Evolutionary conservation across 37 sponge, comb jelly and placozoan genomes (phyloP), one percentile per base, ranked within the genome.

Genomic region (Chondrosia reniformis): DNA sequence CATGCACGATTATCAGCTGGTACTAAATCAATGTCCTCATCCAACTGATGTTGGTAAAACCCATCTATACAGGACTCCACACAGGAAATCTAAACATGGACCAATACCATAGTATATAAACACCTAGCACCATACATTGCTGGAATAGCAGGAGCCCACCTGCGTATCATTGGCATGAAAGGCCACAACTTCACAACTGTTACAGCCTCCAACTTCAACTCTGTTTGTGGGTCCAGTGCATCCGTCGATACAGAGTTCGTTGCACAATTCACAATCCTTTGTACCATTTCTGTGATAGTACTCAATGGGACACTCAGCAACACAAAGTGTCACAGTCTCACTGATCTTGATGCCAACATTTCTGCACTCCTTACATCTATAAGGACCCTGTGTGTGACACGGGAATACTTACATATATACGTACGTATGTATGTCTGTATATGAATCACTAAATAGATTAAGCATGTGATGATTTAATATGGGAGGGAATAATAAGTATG

Each of bases 151-250:
- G 39, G 33, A 27, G 46, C 80, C 28, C 64, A 63, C 62, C 66
- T 79, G 80, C 0, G 25, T 64, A 15, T 62, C 63, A 3, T 64
- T 45, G 25, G 31, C 45, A 64, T 64, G 33, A 25, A 79, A 62
- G 34, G 44, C 38, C 21, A 88, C 79, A 38, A 55, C 32, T 27
- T 38, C 45, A 44, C 89, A 92, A 28, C 67, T 73, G 40, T 84
- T 78, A 66, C 89, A 88, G 12, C 87, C 89, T 46, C 83, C 63
- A 12, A 57, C 61, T 32, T 33, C 45, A 69, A 85, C 63, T 63
- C 79, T 79, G 28, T 73, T 64, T 4, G 76, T 57, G 0, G 93
- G 88, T 17, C 93, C 93, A 31, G 83, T 76, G 84, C 93, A 92
- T 2, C 93, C 93, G 8, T 59, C 55, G 42, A 40, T 52, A 79